Evolutionary conservation across 2,113 vertebrate genomes (phyloP), one percentile per base, ranked within the genome.

Genomic region (Nothoprocta perdicaria): DNA sequence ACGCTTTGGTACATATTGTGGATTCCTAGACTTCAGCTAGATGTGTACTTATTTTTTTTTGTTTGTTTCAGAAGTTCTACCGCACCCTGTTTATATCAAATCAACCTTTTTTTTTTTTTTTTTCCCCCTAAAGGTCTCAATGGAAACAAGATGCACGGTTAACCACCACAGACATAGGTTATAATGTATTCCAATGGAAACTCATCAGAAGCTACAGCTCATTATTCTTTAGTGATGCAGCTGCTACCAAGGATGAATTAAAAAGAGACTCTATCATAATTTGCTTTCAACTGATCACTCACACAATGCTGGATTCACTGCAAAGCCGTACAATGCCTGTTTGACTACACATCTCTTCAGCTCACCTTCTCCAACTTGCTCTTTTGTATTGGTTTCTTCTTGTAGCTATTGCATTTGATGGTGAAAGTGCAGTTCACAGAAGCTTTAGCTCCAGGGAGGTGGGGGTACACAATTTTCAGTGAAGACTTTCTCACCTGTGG

Each of bases 361-460:
- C n/a, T 53, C 35, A 52, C 17, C 58, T 86, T 78, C 65, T 75
- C 52, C 58, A 65, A 2, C 43, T 76, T 43, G 22, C 31, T 68
- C 14, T 6, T 35, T 81, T 27, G 2, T 29, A 2, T 2, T 62
- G 21, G 23, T 69, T 48, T 68, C 58, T 31, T 88, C 27, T 67
- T n/a, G 53, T 53, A 88, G 40, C 18, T 73, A 8, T 45, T 74
- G n/a, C 13, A 4, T 14, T 53, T 31, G 40, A 24, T 68, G 62
- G 6, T 40, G 27, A 48, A 5, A 6, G 7, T 79, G 80, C 26
- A 81, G 18, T n/a, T 84, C 12, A 46, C 0, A 0, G 72, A 83
- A 2, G 0, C 35, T 91, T 88, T 33, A 10, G 0, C n/a, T 68
- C 31, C 0, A 0, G 21, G 0, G 3, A 19, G 9, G 11, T 16